Evolutionary conservation across 2,888 invertebrate species (phyloP).

Genomic region (Sycophila texana): DNA sequence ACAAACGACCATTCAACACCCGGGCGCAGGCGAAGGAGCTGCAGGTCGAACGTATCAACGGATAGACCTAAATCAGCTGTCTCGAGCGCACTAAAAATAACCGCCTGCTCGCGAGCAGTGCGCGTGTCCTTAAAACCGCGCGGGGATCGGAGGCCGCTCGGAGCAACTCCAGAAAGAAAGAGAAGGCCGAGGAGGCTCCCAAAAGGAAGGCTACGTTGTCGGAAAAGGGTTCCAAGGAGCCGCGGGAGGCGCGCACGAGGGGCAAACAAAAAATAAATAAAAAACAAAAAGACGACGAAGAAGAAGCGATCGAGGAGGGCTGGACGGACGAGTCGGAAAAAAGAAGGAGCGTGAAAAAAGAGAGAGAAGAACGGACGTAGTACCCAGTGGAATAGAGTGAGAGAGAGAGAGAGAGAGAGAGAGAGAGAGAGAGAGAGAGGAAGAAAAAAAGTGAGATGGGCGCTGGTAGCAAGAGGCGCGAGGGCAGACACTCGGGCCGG

Average conservation of each 20-base stretch:
- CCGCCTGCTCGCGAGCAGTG: too few relatives aligned
- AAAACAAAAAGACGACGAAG: too few relatives aligned
- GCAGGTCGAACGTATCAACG: too few relatives aligned
- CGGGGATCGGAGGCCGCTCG: background rate
- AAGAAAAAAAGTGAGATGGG: background rate
- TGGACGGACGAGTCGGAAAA: background rate
- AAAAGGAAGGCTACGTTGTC: constrained; percentile 14
- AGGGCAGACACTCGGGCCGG: constrained; percentile 57
- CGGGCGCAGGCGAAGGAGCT: too few relatives aligned
- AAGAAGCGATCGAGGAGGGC: too few relatives aligned
- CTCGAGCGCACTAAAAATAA: too few relatives aligned
- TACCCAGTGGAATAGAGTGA: background rate
- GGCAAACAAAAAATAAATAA: too few relatives aligned
- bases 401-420: constrained; percentile 30
- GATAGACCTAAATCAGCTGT: too few relatives aligned
- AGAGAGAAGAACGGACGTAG: background rate
- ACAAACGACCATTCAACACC: too few relatives aligned
- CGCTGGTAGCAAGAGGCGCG: constrained; percentile 37
- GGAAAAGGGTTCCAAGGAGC: constrained; percentile 38
- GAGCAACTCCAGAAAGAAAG: constrained; percentile 16
- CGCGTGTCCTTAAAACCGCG: too few relatives aligned
- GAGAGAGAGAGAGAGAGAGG: constrained; percentile 10
- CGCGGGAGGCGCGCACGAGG: constrained; percentile 1
- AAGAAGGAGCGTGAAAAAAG: constrained; percentile 6
- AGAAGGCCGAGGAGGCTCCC: constrained; percentile 1